Evolutionary conservation across 2,888 invertebrate genomes (phyloP).

Genomic region (Microctonus brassicae): DNA sequence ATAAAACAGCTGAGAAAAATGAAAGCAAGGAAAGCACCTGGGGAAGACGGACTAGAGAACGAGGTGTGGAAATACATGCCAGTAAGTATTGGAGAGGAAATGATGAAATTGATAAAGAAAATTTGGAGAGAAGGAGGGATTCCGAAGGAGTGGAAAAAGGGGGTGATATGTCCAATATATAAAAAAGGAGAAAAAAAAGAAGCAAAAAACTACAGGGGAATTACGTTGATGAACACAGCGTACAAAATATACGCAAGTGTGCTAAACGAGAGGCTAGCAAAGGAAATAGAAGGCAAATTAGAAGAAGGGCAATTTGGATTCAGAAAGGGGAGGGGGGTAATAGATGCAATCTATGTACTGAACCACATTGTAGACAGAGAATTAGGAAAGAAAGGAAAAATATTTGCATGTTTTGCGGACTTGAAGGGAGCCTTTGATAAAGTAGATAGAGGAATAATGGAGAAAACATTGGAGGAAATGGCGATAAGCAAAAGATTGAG

Average conservation of each 20-base stretch:
- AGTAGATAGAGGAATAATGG: conserved; percentile 15
- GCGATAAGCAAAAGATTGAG: conserved; percentile 20
- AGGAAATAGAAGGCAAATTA: not conserved
- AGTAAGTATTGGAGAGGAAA: not conserved
- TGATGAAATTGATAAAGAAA: conserved; percentile 7
- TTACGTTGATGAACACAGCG: conserved; percentile 22
- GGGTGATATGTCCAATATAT: conserved; percentile 10
- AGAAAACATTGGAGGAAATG: conserved; percentile 29
- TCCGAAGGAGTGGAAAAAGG: conserved; percentile 22
- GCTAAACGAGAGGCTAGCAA: not conserved
- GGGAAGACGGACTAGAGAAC: too few relatives aligned
- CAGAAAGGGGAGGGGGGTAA: not conserved
- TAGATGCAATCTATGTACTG: not conserved
- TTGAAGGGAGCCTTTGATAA: not conserved
- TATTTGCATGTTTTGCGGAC: not conserved
- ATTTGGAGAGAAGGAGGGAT: conserved; percentile 15
- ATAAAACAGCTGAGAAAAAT: not conserved
- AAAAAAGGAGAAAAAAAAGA: conserved; percentile 28
- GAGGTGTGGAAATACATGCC: not conserved
- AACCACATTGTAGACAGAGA: not conserved
- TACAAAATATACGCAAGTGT: conserved; percentile 28
- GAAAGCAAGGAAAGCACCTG: not conserved
- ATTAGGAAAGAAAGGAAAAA: not conserved
- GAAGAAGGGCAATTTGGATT: not conserved
- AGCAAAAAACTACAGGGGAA: conserved; percentile 33